Percentiles rank a stretch among this genome's conserved stretches.
Conservation (phyloP, 2,797 vertebrate species). For the Rachycentron canadum region DNA sequence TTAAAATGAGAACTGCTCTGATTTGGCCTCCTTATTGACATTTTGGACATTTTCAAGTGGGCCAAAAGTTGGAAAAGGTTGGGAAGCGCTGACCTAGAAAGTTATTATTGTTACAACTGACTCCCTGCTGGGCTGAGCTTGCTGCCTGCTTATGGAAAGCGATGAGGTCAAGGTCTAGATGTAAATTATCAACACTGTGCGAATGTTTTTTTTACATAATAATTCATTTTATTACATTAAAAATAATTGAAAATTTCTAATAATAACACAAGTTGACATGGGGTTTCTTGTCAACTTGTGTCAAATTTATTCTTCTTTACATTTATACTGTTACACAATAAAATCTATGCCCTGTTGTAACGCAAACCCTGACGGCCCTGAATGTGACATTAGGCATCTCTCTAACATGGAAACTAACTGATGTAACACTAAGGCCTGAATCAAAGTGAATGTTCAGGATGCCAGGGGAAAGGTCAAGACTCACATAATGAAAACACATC, state of each 20-base stretch:
- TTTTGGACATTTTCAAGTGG: neutral
- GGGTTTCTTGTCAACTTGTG: too few species aligned
- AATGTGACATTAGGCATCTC: constrained; percentile 19
- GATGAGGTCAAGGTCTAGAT: neutral
- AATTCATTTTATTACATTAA: neutral
- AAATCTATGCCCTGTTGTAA: neutral
- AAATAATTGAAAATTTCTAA: neutral
- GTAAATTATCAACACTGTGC: neutral
- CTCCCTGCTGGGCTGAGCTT: neutral
- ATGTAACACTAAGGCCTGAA: constrained; percentile 29
- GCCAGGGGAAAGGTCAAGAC: constrained; percentile 34
- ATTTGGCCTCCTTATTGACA: too few species aligned
- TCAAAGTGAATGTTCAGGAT: constrained; percentile 40
- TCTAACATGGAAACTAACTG: constrained; percentile 30
- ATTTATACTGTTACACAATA: neutral
- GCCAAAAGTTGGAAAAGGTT: too few species aligned
- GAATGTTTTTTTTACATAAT: neutral
- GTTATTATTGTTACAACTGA: neutral
- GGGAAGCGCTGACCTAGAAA: neutral
- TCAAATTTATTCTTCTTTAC: neutral
- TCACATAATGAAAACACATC: constrained; percentile 38
- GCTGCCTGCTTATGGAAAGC: neutral
- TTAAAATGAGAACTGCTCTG: too few species aligned
- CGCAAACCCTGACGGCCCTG: neutral
- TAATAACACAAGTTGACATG: too few species aligned